A percentile compares a stretch with the other conserved stretches of the same genome.
Evolutionary conservation across 2,888 invertebrate species (phyloP).

Genomic region (Agrochola macilenta): DNA sequence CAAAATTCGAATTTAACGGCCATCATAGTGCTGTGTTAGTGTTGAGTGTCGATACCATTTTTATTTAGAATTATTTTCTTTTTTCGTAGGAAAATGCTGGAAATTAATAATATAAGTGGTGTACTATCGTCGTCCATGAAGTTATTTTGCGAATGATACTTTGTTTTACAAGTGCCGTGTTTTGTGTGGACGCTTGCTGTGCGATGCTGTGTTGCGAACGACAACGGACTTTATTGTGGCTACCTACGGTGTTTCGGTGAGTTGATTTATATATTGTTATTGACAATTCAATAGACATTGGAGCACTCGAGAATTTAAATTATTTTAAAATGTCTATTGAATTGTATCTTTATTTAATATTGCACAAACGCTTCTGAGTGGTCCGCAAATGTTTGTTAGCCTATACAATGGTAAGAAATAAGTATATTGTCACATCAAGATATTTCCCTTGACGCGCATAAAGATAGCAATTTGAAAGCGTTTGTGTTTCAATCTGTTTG

Average conservation of each 20-base stretch:
- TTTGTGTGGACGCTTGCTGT: constrained; percentile 87
- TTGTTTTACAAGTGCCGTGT: constrained; percentile 87
- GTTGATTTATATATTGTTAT: constrained; percentile 60
- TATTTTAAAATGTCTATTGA: constrained; percentile 36
- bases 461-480: constrained; percentile 42
- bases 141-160: constrained; percentile 90
- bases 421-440: constrained; percentile 20
- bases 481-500: constrained; percentile 51
- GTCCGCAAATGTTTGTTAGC: not conserved
- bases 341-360: constrained; percentile 31
- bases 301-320: constrained; percentile 16
- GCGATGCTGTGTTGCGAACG: constrained; percentile 81
- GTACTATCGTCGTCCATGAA: constrained; percentile 89
- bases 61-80: constrained; percentile 85
- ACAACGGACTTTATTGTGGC: constrained; percentile 72
- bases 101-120: constrained; percentile 90
- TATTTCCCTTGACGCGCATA: constrained; percentile 15
- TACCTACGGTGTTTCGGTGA: constrained; percentile 75
- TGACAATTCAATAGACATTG: constrained; percentile 44
- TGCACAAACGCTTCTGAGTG: constrained; percentile 49
- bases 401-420: constrained; percentile 17
- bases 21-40: constrained; percentile 85
- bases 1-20: constrained; percentile 73
- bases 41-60: constrained; percentile 81
- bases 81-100: constrained; percentile 90